Evolutionary conservation across 2,797 vertebrate species (phyloP), one percentile per base, ranked within the genome.

Genomic region (Sparus aurata): DNA sequence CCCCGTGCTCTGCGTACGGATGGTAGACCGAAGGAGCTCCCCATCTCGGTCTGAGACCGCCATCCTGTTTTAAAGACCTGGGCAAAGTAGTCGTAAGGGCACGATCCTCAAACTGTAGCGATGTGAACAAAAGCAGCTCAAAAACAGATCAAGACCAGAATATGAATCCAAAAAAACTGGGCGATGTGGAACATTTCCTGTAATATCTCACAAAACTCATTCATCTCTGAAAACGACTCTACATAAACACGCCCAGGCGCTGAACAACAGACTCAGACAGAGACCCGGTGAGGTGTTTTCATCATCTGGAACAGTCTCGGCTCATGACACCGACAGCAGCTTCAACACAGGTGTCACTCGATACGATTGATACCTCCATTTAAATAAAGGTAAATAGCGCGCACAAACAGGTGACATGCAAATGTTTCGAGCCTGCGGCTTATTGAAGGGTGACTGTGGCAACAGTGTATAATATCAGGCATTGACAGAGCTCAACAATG

Each of bases 361-460:
- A 64, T 22, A 12, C 16, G 12, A 4, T 3, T 25, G 3, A 11
- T 3, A 12, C 13, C 4, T 47, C 2, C 5, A 57, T 41, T 45
- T 2, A 68, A 41, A 70, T 50, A 2, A 34, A 60, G 17, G 2
- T 63, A 46, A 80, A 75, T 62, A 65, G 52, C 34, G 15, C 49
- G 4, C 49, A 27, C 22, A 87, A 63, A 75, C 75, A 90, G 72
- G 79, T 79, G 41, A 52, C 46, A 91, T 89, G 81, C 82, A 92
- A 91, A 92, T 90, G 18, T 6, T 15, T 8, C 2, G 2, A n/a
- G 52, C 1, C 25, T n/a, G 13, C 1, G 9, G 0, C 1, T 1
- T 2, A 4, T 10, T 23, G 8, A 5, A 18, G 0, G 15, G 58
- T 20, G 9, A 13, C 46, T 15, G 59, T 0, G 0, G 13, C 65